phyloP scores from a whole-genome alignment of 2,113 vertebrate species.

The Donacobius atricapilla region DNA sequence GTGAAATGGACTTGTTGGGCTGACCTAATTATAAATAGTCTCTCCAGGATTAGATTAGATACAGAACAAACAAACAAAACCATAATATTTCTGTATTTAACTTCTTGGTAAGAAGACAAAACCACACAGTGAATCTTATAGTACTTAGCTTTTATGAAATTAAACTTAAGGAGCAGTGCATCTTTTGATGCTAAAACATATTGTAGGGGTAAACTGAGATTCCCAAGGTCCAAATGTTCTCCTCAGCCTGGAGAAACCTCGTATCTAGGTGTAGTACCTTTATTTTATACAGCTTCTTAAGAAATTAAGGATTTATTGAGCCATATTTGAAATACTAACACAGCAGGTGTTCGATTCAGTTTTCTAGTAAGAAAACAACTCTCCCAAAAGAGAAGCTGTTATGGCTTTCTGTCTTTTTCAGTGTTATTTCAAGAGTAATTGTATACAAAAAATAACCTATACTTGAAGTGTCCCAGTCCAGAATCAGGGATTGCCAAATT shows the following conservation, averaged over 20 bases:
- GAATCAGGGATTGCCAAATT: not conserved
- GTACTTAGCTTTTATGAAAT: not conserved
- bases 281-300: not conserved
- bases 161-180: not conserved
- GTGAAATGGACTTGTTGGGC: not conserved
- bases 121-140: not conserved
- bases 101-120: not conserved
- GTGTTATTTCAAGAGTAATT: not conserved
- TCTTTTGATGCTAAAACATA: not conserved
- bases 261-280: not conserved
- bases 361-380: not conserved
- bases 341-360: not conserved
- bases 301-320: not conserved
- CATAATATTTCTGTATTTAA: not conserved
- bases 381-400: not conserved
- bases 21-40: not conserved
- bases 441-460: not conserved
- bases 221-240: not conserved
- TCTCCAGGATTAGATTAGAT: not conserved
- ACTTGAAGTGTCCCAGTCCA: not conserved
- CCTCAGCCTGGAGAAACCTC: not conserved
- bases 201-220: not conserved
- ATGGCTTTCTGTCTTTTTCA: not conserved
- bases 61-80: not conserved
- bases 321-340: not conserved